Evolutionary conservation across 2,797 vertebrate genomes (phyloP), one percentile per base, ranked within the genome.

Genomic region (Urosaurus nigricauda): DNA sequence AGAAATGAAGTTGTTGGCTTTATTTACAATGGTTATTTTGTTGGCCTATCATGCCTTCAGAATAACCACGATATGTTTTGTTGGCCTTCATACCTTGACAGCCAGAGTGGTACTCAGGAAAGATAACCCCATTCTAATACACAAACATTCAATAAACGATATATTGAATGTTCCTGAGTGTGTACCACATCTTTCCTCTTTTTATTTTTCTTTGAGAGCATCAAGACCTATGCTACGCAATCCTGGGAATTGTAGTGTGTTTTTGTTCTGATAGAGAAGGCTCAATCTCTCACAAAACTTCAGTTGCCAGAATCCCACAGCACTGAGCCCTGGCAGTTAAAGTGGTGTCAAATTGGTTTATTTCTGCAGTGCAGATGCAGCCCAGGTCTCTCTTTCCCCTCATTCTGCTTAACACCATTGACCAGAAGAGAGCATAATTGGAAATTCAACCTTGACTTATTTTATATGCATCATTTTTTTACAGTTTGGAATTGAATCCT

Each of bases 121-220:
- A 80, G 2, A n/a, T 19, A 58, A 37, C 26, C n/a, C 65, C 26
- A 6, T 87, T 70, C 21, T 40, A 29, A 79, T n/a, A 11, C 47
- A 56, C 12, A 56, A 24, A 70, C 43, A 43, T 43, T 79, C 77
- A 87, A 26, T 37, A 40, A 53, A 60, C 8, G 16, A 35, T 58
- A 58, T 40, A 26, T 29, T 53, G n/a, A 29, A 53, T 35, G 5
- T 53, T 26, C 12, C 43, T 29, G 40, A 35, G 2, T 56, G n/a
- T 70, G n/a, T 53, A 70, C 17, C 3, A 17, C 19, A 79, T 16
- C 43, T 56, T 56, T 60, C 47, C 26, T 86, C 74, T 47, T 68
- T 80, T 79, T 37, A 43, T 80, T 79, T 80, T 79, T 37, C 63
- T 80, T 79, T 68, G 43, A 70, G 24, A 86, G 12, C 51, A 85